Conservation (phyloP, 2,797 vertebrate species). For the Benthosema pterotum region DNA sequence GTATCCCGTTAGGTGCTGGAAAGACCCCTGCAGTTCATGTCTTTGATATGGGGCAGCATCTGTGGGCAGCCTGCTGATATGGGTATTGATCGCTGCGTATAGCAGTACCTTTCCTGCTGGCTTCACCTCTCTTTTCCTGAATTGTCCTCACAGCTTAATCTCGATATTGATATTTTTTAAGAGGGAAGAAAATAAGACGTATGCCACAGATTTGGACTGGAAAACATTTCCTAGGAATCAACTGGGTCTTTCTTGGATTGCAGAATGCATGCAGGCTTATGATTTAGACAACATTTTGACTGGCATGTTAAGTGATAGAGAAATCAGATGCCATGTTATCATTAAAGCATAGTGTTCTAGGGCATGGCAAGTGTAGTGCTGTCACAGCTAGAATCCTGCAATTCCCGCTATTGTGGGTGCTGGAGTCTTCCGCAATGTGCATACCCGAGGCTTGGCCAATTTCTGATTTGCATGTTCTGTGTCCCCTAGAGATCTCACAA, state of each 20-base stretch:
- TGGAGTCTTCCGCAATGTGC: too few relatives aligned
- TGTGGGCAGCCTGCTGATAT: constrained; percentile 64
- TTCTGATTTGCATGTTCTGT: too few relatives aligned
- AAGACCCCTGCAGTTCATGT: constrained; percentile 40
- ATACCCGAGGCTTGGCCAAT: too few relatives aligned
- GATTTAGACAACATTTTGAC: too few relatives aligned
- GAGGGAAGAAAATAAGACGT: constrained; percentile 35
- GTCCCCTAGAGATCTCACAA: too few relatives aligned
- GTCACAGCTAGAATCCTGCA: too few relatives aligned
- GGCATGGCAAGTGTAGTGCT: too few relatives aligned
- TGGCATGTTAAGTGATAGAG: too few relatives aligned
- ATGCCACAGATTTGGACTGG: constrained; percentile 16
- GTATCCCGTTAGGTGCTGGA: constrained; percentile 46
- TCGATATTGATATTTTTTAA: constrained; percentile 54
- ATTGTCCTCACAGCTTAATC: constrained; percentile 47
- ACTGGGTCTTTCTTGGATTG: constrained; percentile 23
- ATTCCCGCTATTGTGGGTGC: too few relatives aligned
- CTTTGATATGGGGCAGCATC: constrained; percentile 69
- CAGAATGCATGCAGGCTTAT: too few relatives aligned
- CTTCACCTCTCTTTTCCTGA: constrained; percentile 26
- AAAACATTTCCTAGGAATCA: constrained; percentile 33
- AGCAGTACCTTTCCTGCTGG: constrained; percentile 57
- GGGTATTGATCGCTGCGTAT: constrained; percentile 65
- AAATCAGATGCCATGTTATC: too few relatives aligned
- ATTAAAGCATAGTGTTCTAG: too few relatives aligned